A percentile compares a stretch with the other conserved stretches of the same genome.
phyloP scores from a whole-genome alignment of 2,888 invertebrate genomes.

The Hartigia nigra region DNA sequence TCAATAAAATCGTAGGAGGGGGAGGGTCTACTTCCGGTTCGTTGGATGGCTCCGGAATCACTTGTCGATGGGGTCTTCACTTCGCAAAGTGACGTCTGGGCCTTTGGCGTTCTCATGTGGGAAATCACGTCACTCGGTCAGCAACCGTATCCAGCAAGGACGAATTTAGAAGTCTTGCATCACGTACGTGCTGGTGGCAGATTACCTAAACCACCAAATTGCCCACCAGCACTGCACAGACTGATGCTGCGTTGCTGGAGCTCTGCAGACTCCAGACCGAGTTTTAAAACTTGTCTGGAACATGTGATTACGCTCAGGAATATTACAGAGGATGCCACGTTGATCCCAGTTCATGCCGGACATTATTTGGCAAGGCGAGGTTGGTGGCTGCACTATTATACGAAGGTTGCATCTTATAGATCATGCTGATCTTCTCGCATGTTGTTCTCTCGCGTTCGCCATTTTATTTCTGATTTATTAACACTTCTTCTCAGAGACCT shows the following conservation, averaged over 20 bases:
- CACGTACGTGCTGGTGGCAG: constrained; percentile 90
- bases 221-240: constrained; percentile 85
- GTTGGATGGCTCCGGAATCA: constrained; percentile 99
- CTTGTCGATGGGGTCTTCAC: constrained; percentile 96
- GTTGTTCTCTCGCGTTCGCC: neutral
- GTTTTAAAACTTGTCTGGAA: constrained; percentile 86
- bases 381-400: constrained; percentile 27
- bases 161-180: constrained; percentile 91
- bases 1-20: constrained; percentile 66
- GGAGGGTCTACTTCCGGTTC: constrained; percentile 87
- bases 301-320: constrained; percentile 54
- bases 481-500: neutral
- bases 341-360: constrained; percentile 59
- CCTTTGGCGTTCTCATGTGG: constrained; percentile 94
- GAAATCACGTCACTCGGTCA: constrained; percentile 96
- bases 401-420: neutral
- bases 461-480: neutral
- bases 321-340: constrained; percentile 53
- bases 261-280: constrained; percentile 84
- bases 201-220: constrained; percentile 84
- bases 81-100: constrained; percentile 97
- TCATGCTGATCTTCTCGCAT: neutral
- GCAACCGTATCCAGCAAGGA: constrained; percentile 94
- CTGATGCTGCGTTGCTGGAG: constrained; percentile 92
- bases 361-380: constrained; percentile 58